Base-by-base conservation (phyloP, 2,113 vertebrate genomes). In the Plectropomus leopardus region DNA sequence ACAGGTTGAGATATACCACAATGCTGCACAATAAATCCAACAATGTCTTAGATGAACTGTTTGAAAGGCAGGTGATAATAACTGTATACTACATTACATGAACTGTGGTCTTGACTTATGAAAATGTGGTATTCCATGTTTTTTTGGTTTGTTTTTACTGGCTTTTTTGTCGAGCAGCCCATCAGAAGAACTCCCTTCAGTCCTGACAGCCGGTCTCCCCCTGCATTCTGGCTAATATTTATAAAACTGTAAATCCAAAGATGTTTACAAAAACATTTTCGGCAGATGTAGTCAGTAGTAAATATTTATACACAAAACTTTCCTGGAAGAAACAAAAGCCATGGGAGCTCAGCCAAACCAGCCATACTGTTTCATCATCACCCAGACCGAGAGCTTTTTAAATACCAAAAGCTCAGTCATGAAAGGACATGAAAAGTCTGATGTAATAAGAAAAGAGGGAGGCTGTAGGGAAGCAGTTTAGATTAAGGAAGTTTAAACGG, bases 401-500 rank as follows among this genome's bases (percentile, higher is more conserved):
- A 19, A 47, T 36, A 23, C 28, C 10, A n/a, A 63, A 53, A 30
- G 7, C 32, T 23, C 1, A 17, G 10, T 54, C 15, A 26, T 55
- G 26, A 74, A 30, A 57, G 10, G 23, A 59, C 44, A 11, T 60
- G 9, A 30, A 55, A 34, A 73, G 32, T 54, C 2, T 1, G 13
- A 42, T 58, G 13, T 13, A 28, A 48, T 23, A 13, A 65, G 23
- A 58, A 76, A 72, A 44, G 21, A n/a, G 0, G 9, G 13, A 28
- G 21, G n/a, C 26, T 69, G 13, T 24, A 24, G n/a, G 8, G 42
- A 63, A 14, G 8, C 2, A 53, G 9, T 42, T 26, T 7, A 32
- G 30, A 61, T 78, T 68, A 14, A 58, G 14, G 26, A 24, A 28
- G 59, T 44, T 66, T 51, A 69, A 77, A 45, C 7, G 28, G 47